Evolutionary conservation across 2,888 invertebrate species (phyloP).

Genomic region (Pyrochroa serraticornis): DNA sequence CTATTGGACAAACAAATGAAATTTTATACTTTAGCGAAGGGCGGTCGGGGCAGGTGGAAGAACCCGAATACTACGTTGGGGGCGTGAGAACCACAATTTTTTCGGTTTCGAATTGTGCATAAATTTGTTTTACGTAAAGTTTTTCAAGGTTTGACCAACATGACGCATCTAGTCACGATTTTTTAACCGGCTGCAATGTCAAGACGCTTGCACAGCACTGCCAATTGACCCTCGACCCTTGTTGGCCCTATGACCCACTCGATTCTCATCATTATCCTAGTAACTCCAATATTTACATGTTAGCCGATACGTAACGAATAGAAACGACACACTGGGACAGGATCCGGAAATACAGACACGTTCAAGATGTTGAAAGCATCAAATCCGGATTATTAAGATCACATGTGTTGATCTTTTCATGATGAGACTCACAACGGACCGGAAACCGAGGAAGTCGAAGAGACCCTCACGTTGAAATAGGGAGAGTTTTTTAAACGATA

Average conservation of each 20-base stretch:
- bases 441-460: slow-evolving; percentile 4
- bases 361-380: slow-evolving; percentile 1
- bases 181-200: slow-evolving; percentile 28
- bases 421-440: background rate
- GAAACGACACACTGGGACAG: background rate
- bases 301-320: background rate
- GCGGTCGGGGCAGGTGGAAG: background rate
- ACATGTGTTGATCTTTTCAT: slow-evolving; percentile 25
- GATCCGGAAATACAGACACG: slow-evolving; percentile 1
- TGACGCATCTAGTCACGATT: slow-evolving; percentile 1
- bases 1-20: slow-evolving; percentile 15
- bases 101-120: background rate
- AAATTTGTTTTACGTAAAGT: background rate
- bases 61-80: background rate
- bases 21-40: slow-evolving; percentile 21
- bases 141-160: background rate
- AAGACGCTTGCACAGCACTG: slow-evolving; percentile 34
- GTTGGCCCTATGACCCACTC: slow-evolving; percentile 32
- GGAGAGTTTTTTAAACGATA: background rate
- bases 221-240: slow-evolving; percentile 40
- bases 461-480: background rate
- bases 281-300: background rate
- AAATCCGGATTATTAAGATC: slow-evolving; percentile 20
- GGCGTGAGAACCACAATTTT: background rate
- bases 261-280: background rate